Conservation (phyloP, 2,113 vertebrate species). For the Lontra canadensis region DNA sequence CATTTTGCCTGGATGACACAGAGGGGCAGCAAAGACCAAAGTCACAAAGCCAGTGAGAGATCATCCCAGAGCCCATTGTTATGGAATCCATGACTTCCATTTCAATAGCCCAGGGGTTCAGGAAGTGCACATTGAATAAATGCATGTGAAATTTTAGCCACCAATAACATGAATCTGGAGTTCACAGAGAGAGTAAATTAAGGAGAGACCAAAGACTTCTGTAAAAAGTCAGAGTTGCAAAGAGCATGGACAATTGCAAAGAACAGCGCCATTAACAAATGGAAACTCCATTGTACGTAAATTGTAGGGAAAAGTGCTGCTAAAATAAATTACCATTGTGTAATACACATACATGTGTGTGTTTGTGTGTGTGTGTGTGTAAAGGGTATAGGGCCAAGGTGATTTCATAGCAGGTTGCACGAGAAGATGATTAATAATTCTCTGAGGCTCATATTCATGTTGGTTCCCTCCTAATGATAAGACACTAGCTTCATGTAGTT, state of each 20-base stretch:
- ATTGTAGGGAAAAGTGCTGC: background rate
- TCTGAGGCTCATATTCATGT: background rate
- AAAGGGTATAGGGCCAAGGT: background rate
- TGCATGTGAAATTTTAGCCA: background rate
- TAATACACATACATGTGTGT: background rate
- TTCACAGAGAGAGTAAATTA: background rate
- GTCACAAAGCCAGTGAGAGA: background rate
- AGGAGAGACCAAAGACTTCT: background rate
- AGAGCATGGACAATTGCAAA: background rate
- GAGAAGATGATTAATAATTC: background rate
- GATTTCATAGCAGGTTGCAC: background rate
- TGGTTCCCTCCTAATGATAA: background rate
- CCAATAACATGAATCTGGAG: background rate
- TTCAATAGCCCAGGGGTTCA: background rate
- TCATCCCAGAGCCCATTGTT: accelerated
- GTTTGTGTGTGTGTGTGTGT: background rate
- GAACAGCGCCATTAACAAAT: background rate
- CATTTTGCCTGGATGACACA: background rate
- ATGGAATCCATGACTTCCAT: background rate
- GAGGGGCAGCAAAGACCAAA: background rate
- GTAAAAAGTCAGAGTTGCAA: background rate
- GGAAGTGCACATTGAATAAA: background rate
- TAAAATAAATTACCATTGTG: background rate
- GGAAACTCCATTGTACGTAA: background rate
- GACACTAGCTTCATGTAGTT: background rate